Conservation (phyloP, 2,797 vertebrate species). For the Phalloptychus januarius region DNA sequence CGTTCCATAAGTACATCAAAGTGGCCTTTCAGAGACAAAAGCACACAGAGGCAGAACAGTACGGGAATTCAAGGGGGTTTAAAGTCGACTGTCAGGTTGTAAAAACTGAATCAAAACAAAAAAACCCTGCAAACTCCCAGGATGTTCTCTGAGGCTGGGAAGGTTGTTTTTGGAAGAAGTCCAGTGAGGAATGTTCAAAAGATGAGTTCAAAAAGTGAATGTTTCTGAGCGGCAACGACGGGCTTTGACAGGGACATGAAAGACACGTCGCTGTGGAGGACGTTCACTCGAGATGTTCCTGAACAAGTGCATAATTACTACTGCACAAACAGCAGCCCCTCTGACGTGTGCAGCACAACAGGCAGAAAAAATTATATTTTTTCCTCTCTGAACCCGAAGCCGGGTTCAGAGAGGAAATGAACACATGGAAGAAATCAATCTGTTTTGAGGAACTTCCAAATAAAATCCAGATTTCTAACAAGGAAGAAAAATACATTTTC, state of each 20-base stretch:
- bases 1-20: slow-evolving; percentile 72
- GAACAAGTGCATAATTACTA: background rate
- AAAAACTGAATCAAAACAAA: slow-evolving; percentile 29
- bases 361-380: slow-evolving; percentile 11
- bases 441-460: background rate
- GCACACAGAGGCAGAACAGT: slow-evolving; percentile 43
- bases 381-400: background rate
- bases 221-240: slow-evolving; percentile 12
- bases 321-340: background rate
- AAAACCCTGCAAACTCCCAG: slow-evolving; percentile 13
- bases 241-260: slow-evolving; percentile 40
- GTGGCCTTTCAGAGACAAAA: slow-evolving; percentile 68
- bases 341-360: slow-evolving; percentile 25
- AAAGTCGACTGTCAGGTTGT: slow-evolving; percentile 20
- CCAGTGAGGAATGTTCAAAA: slow-evolving; percentile 21
- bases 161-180: background rate
- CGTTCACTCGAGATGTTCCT: slow-evolving; percentile 3
- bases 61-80: slow-evolving; percentile 10
- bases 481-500: background rate
- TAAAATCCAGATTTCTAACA: background rate
- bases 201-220: slow-evolving; percentile 6
- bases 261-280: slow-evolving; percentile 9
- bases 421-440: slow-evolving; percentile 10
- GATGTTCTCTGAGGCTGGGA: background rate
- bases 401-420: slow-evolving; percentile 7